phyloP scores from a whole-genome alignment of 2,888 invertebrate species.

The Cenopis cana region DNA sequence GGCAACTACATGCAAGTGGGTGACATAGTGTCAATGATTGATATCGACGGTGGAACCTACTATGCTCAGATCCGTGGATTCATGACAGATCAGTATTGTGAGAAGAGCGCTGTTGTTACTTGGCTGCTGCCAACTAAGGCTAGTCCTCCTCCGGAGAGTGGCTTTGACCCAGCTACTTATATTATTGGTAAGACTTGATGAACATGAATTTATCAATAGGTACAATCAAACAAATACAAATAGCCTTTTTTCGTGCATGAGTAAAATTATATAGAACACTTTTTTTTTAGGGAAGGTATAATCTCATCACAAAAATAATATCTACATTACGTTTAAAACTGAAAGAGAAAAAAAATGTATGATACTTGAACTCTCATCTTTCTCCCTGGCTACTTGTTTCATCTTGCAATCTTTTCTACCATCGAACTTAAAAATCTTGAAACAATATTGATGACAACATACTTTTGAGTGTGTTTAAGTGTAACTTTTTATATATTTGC shows the following conservation, averaged over 20 bases:
- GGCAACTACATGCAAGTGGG: constrained; percentile 94
- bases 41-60: constrained; percentile 90
- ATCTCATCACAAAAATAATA: too few species aligned
- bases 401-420: not conserved
- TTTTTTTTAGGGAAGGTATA: too few species aligned
- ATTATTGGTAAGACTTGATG: constrained; percentile 88
- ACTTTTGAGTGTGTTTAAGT: not conserved
- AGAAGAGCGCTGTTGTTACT: constrained; percentile 96
- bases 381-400: too few species aligned
- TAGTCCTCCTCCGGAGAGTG: constrained; percentile 90
- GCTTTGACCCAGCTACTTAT: constrained; percentile 95
- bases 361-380: too few species aligned
- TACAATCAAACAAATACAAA: too few species aligned
- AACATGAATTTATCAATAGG: too few species aligned
- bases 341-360: too few species aligned
- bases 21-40: constrained; percentile 94
- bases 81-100: constrained; percentile 95
- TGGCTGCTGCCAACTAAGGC: constrained; percentile 95
- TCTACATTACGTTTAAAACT: too few species aligned
- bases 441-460: too few species aligned
- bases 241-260: too few species aligned
- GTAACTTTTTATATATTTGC: not conserved
- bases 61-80: constrained; percentile 96
- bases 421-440: too few species aligned
- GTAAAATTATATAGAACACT: too few species aligned